Percentiles rank a stretch among this genome's conserved stretches.
phyloP scores from a whole-genome alignment of 2,888 invertebrate species.

The Seladonia tumulorum region DNA sequence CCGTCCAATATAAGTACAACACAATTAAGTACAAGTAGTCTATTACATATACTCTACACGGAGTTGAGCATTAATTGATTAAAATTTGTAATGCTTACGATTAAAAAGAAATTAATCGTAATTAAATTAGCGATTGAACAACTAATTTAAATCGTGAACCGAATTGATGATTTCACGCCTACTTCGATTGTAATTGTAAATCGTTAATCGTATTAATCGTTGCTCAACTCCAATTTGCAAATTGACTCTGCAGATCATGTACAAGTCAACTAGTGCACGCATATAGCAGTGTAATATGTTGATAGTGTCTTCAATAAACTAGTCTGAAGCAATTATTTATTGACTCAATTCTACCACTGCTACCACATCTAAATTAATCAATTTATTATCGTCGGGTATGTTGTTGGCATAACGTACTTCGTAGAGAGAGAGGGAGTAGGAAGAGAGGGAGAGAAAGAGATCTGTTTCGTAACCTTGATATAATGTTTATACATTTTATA shows the following conservation, averaged over 20 bases:
- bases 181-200: background rate
- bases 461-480: background rate
- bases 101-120: background rate
- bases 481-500: background rate
- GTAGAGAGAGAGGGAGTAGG: background rate
- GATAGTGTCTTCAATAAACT: constrained; percentile 56
- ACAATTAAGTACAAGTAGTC: constrained; percentile 66
- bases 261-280: constrained; percentile 34
- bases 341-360: constrained; percentile 10
- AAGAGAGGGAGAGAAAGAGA: background rate
- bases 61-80: background rate
- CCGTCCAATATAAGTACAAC: constrained; percentile 74
- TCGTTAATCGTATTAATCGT: background rate
- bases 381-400: background rate
- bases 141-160: background rate
- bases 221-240: background rate
- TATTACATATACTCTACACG: constrained; percentile 30
- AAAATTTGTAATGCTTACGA: background rate
- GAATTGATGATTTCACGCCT: background rate
- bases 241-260: constrained; percentile 31
- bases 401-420: background rate
- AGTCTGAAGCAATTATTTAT: constrained; percentile 42
- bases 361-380: constrained; percentile 6
- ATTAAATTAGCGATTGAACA: background rate
- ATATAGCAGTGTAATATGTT: constrained; percentile 27